Evolutionary conservation across 2,113 vertebrate species (phyloP).

Genomic region (Micromys minutus): DNA sequence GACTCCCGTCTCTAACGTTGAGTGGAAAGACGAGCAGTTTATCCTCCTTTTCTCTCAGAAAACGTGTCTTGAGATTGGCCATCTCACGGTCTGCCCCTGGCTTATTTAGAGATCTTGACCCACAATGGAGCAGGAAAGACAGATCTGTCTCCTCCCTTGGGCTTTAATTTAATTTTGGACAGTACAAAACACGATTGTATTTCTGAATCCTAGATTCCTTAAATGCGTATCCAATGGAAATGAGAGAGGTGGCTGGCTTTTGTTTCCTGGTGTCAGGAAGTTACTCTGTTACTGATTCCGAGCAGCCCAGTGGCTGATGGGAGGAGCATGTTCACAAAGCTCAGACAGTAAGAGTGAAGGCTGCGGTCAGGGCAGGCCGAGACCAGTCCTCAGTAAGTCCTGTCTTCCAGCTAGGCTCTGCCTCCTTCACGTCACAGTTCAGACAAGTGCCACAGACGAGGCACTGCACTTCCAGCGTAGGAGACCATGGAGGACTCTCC

Average conservation of each 20-base stretch:
- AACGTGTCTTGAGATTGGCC: conserved; percentile 7
- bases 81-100: not conserved
- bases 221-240: not conserved
- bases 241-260: not conserved
- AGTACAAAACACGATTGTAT: not conserved
- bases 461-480: not conserved
- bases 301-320: not conserved
- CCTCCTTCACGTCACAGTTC: not conserved
- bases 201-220: not conserved
- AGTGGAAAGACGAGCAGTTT: conserved; percentile 3
- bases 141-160: not conserved
- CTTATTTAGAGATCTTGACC: not conserved
- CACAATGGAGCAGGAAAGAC: not conserved
- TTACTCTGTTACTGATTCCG: not conserved
- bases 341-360: not conserved
- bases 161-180: conserved; percentile 44
- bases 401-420: not conserved
- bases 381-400: not conserved
- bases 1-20: conserved; percentile 11
- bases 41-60: conserved; percentile 26
- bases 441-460: not conserved
- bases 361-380: not conserved
- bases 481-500: not conserved
- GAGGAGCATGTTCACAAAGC: not conserved
- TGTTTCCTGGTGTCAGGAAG: not conserved